Evolutionary conservation across 2,888 invertebrate genomes (phyloP).

Genomic region (Polietes domitor): DNA sequence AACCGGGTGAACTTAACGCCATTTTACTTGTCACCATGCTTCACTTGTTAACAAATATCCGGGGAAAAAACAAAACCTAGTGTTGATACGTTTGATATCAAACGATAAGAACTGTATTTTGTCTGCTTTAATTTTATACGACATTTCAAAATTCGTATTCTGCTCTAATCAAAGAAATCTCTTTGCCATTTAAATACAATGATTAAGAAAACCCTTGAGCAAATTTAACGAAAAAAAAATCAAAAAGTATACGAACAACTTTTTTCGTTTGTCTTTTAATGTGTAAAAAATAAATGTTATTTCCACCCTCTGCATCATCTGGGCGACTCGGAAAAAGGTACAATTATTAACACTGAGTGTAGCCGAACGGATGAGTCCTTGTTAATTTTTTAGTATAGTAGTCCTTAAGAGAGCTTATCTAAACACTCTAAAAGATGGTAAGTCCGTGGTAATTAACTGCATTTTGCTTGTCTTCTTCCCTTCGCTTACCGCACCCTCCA

Average conservation of each 20-base stretch:
- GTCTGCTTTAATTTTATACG: too few relatives aligned
- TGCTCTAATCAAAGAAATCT: neutral
- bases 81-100: too few relatives aligned
- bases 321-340: constrained; percentile 1
- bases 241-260: neutral
- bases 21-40: too few relatives aligned
- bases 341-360: neutral
- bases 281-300: neutral
- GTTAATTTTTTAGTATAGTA: neutral
- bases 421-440: constrained; percentile 56
- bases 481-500: neutral
- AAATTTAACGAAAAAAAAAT: neutral
- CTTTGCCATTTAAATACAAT: neutral
- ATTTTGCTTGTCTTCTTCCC: constrained; percentile 38
- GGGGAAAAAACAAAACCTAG: too few relatives aligned
- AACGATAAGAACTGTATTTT: too few relatives aligned
- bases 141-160: too few relatives aligned
- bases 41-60: too few relatives aligned
- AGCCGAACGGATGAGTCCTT: neutral
- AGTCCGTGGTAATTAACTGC: constrained; percentile 62
- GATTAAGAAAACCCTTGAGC: neutral
- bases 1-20: too few relatives aligned
- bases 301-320: constrained; percentile 3
- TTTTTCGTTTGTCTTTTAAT: neutral
- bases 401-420: constrained; percentile 63